phyloP scores from a whole-genome alignment of 2,888 invertebrate species.

The Boloria euphrosyne region DNA sequence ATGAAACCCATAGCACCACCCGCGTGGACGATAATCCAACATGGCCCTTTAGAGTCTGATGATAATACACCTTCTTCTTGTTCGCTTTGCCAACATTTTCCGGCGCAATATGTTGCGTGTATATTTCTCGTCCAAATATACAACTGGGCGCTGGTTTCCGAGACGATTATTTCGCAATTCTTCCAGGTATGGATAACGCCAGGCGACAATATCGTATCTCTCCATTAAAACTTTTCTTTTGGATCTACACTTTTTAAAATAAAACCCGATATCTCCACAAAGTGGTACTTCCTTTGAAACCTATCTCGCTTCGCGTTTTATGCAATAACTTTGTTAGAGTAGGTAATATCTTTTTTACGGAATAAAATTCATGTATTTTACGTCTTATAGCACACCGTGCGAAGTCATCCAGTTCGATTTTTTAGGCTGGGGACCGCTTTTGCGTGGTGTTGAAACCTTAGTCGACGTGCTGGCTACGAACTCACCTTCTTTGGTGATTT shows the following conservation, averaged over 20 bases:
- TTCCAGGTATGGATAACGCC: conserved; percentile 15
- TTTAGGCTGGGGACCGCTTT: conserved; percentile 1
- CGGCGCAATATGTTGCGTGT: conserved; percentile 7
- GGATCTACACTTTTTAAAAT: conserved; percentile 12
- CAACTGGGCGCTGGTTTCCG: conserved; percentile 6
- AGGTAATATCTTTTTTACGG: conserved; percentile 10
- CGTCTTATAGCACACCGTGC: conserved; percentile 4
- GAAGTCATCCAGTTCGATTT: background rate
- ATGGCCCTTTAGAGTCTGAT: conserved; percentile 7
- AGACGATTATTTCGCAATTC: background rate
- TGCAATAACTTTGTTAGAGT: conserved; percentile 15
- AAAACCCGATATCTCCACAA: conserved; percentile 13
- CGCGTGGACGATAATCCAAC: conserved; percentile 29
- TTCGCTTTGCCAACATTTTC: conserved; percentile 10
- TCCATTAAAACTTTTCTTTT: conserved; percentile 12
- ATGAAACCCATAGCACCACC: conserved; percentile 29
- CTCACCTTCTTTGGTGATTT: conserved; percentile 13
- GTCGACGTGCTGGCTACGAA: background rate
- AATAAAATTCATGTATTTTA: conserved; percentile 14
- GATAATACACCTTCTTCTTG: conserved; percentile 10
- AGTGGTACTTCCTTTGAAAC: conserved; percentile 14
- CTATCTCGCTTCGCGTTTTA: conserved; percentile 14
- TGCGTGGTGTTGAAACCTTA: background rate
- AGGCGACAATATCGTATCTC: conserved; percentile 7
- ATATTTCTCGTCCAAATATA: conserved; percentile 10